Evolutionary conservation across 2,797 vertebrate species (phyloP).

Genomic region (Betta splendens): DNA sequence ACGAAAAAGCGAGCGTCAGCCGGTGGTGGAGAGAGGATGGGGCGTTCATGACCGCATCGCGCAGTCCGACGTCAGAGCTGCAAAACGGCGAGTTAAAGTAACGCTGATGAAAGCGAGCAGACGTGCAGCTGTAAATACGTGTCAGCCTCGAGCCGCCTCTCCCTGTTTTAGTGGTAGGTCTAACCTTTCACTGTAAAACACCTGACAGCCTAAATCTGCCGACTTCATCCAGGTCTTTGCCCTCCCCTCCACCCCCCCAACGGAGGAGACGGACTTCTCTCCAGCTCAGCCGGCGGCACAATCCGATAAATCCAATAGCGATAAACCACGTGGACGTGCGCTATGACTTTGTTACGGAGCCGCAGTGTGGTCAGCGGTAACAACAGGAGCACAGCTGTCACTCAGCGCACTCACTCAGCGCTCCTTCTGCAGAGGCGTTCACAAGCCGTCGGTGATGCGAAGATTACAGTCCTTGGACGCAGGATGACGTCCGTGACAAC

Average conservation of each 20-base stretch:
- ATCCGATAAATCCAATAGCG: slow-evolving; percentile 17
- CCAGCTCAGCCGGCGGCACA: slow-evolving; percentile 14
- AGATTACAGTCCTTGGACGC: slow-evolving; percentile 59
- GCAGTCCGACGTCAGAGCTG: slow-evolving; percentile 77
- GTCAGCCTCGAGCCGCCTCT: slow-evolving; percentile 64
- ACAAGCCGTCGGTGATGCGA: slow-evolving; percentile 52
- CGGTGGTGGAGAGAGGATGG: slow-evolving; percentile 63
- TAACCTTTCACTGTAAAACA: slow-evolving; percentile 56
- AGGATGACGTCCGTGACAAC: slow-evolving; percentile 62
- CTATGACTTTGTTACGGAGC: slow-evolving; percentile 12
- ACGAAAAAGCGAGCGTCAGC: slow-evolving; percentile 60
- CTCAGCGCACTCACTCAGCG: slow-evolving; percentile 54
- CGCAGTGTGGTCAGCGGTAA: slow-evolving; percentile 29
- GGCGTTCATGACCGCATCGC: slow-evolving; percentile 56
- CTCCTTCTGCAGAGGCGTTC: slow-evolving; percentile 36
- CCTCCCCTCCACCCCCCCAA: slow-evolving; percentile 22
- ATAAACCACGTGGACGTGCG: slow-evolving; percentile 17
- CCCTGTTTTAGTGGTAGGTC: slow-evolving; percentile 49
- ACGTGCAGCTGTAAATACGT: slow-evolving; percentile 53
- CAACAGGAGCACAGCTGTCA: slow-evolving; percentile 24
- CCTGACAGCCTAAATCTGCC: slow-evolving; percentile 51
- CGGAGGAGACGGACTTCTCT: neutral
- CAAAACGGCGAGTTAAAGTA: slow-evolving; percentile 77
- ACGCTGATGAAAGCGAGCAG: slow-evolving; percentile 48
- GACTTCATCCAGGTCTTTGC: slow-evolving; percentile 2